These are phyloP conservation scores for Pandemis heparana DNA, from an alignment of 2,888 invertebrate genomes.

Conservation along the genomic window DNA sequence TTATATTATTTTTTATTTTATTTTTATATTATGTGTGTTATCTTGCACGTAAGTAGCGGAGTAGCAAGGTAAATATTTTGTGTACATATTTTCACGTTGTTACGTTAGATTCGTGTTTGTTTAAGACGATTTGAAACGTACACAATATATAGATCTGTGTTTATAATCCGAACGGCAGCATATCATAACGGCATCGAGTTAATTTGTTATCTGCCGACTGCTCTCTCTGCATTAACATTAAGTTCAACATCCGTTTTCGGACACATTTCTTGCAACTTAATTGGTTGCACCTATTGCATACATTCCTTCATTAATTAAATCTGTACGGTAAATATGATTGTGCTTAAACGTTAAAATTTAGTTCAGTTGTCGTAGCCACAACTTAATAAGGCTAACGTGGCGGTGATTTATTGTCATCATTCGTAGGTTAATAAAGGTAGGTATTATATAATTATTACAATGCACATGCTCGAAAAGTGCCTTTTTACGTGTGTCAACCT, in stretches of 20 bases:
- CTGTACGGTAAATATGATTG: conserved; percentile 12
- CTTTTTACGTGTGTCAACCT: no score
- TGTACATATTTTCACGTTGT: no score
- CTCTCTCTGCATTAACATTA: conserved; percentile 43
- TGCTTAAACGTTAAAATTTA: not conserved
- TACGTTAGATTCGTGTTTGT: no score
- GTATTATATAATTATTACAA: not conserved
- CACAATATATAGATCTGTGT: not conserved
- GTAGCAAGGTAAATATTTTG: no score
- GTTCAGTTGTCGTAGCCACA: conserved; percentile 18
- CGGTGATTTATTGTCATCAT: not conserved
- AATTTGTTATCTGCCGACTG: conserved; percentile 62
- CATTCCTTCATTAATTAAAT: conserved; percentile 42
- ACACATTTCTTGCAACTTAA: conserved; percentile 46
- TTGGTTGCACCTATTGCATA: conserved; percentile 43
- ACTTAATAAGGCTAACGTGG: not conserved
- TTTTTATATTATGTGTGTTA: no score
- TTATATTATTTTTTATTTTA: no score
- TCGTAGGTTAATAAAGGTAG: not conserved
- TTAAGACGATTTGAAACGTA: not conserved
- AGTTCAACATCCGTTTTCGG: conserved; percentile 43
- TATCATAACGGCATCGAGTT: conserved; percentile 55
- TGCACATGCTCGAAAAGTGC: no score
- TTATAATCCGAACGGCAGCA: not conserved
- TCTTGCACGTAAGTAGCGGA: no score